phyloP scores from a whole-genome alignment of 1,140 invertebrate species.

The Sipha flava region DNA sequence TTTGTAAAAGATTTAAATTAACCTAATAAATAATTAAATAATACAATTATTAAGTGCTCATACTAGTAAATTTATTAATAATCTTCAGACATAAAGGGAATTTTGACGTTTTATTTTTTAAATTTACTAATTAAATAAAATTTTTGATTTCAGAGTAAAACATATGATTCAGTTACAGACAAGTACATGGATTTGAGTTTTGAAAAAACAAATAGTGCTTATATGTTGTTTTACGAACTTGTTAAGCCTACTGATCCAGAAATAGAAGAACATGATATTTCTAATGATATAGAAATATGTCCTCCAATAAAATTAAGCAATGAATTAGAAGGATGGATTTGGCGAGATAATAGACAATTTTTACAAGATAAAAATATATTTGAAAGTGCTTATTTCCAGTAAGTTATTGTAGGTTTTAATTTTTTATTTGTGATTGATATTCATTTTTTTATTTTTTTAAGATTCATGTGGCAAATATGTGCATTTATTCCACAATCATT shows the following conservation, averaged over 20 bases:
- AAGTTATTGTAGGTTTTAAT: slow-evolving; percentile 42
- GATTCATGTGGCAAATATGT: slow-evolving; percentile 94
- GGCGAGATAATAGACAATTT: slow-evolving; percentile 93
- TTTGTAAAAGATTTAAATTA: no score
- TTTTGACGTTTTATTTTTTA: no score
- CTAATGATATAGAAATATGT: slow-evolving; percentile 36
- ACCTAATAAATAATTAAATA: no score
- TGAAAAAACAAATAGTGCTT: slow-evolving; percentile 94
- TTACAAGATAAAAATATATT: slow-evolving; percentile 92
- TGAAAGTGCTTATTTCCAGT: slow-evolving; percentile 90
- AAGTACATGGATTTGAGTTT: slow-evolving; percentile 96
- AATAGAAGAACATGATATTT: slow-evolving; percentile 20
- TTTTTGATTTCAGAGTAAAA: slow-evolving; percentile 69
- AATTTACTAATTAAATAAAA: background rate
- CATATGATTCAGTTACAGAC: slow-evolving; percentile 89
- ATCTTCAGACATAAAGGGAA: no score
- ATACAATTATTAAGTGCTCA: no score
- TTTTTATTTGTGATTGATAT: background rate
- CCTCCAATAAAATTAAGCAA: slow-evolving; percentile 57
- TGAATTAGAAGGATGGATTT: slow-evolving; percentile 82
- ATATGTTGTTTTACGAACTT: slow-evolving; percentile 93
- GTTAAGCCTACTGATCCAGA: slow-evolving; percentile 34
- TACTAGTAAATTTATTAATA: no score
- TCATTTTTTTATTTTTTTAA: slow-evolving; percentile 44
- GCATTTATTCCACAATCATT: slow-evolving; percentile 84